Conservation (phyloP, 2,113 vertebrate genomes). For the Thomomys bottae region DNA sequence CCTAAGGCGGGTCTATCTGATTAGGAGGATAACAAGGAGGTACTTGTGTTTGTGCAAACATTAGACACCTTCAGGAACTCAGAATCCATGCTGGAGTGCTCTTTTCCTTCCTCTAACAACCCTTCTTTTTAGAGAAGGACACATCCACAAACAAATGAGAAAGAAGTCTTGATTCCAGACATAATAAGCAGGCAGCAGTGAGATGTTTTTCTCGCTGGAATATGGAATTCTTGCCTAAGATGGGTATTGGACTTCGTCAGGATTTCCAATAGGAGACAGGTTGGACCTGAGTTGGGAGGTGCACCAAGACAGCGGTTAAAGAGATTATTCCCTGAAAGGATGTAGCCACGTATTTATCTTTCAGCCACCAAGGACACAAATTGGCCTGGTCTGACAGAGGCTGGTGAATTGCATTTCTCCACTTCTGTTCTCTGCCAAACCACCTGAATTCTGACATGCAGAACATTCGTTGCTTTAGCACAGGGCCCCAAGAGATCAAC, state of each 20-base stretch:
- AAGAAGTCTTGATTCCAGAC: not conserved
- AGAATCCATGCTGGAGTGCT: not conserved
- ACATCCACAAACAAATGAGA: accelerated
- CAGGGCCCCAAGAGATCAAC: not conserved
- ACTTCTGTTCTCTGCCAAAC: slow-evolving; percentile 61
- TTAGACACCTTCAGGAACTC: too few relatives aligned
- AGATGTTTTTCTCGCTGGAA: slow-evolving; percentile 15
- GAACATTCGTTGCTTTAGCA: slow-evolving; percentile 32
- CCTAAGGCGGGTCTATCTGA: accelerated
- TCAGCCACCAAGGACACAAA: slow-evolving; percentile 60
- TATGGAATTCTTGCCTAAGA: slow-evolving; percentile 6
- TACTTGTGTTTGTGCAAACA: accelerated
- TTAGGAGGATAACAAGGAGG: not conserved
- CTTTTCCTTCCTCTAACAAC: too few relatives aligned
- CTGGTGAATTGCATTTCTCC: slow-evolving; percentile 48
- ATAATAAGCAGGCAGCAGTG: not conserved
- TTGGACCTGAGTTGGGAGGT: not conserved
- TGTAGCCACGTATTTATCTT: slow-evolving; percentile 71
- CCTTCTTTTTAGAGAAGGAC: not conserved
- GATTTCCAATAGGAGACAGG: slow-evolving; percentile 11
- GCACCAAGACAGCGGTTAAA: slow-evolving; percentile 53
- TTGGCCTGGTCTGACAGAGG: slow-evolving; percentile 15
- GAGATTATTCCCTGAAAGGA: slow-evolving; percentile 47
- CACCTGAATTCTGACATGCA: slow-evolving; percentile 61
- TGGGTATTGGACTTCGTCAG: not conserved